Base-by-base conservation (phyloP, 2,888 invertebrate species). In the Brachyopa scutellaris region DNA sequence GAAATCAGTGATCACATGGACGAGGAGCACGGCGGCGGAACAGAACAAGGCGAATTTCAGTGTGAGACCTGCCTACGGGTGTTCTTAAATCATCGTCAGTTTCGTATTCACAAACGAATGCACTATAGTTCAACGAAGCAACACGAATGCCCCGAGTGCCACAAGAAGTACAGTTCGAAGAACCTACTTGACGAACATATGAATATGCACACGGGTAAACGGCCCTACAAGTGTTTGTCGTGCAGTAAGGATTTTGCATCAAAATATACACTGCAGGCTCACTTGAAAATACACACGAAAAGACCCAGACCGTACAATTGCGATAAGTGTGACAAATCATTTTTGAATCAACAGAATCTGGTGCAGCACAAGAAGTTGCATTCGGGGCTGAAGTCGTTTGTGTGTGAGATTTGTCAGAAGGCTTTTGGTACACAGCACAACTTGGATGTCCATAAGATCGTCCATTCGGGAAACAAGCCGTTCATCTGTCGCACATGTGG, bases 341-440 rank as follows among this genome's bases (percentile, higher is more conserved):
- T 96, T 90, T 91, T 95, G 55, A 95, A 94, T n/a, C 93, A 93
- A 61, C 95, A 95, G 88, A 96, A 95, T 88, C 90, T 96, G 0
- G 92, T 91, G 19, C 95, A 95, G 84, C 96, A 96, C 85, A 94
- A 94, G 86, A 93, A 94, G 84, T 95, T 95, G 0, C 96, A 96
- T 86, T 92, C 93, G 0, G 94, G 94, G 0, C 88, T 94, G 17
- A 95, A 95, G 85, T 84, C 86, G 1, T 88, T 86, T 51, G 66
- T 85, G 3, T 87, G 87, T 73, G 85, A 86, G 4, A 55, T 85
- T 5, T 88, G 88, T 45, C 93, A 92, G 1, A 95, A 95, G 87
- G 94, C 94, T 15, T 96, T 96, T 89, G 94, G 94, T 1, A 95
- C 95, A 0, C 93, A 94, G 4, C 95, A 96, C 85, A 96, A 95